These are phyloP conservation scores for Germaria angustata DNA, from an alignment of 2,888 invertebrate genomes.

Conservation along the genomic window DNA sequence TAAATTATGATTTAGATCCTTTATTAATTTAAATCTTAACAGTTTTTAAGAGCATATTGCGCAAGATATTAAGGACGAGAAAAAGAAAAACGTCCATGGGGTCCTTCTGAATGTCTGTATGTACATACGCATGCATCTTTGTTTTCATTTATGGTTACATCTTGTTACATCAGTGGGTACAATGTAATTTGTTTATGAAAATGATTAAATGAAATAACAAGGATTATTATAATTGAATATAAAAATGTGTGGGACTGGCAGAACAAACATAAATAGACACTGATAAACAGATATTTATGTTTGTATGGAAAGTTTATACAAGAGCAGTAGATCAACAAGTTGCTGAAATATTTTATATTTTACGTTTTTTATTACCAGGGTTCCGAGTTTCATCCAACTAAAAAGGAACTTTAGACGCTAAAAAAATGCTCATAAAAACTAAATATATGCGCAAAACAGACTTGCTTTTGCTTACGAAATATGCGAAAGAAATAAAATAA, in stretches of 20 bases:
- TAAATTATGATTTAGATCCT: not conserved
- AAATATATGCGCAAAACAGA: too few relatives aligned
- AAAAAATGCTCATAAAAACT: too few relatives aligned
- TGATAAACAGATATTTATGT: not conserved
- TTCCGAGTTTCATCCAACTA: too few relatives aligned
- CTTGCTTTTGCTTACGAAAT: too few relatives aligned
- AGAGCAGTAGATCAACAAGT: slow-evolving; percentile 2
- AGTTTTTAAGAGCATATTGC: not conserved
- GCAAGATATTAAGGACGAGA: not conserved
- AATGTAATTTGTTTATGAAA: slow-evolving; percentile 27
- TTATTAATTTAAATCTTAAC: not conserved
- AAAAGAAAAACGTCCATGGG: not conserved
- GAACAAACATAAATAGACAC: not conserved
- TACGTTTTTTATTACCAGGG: too few relatives aligned
- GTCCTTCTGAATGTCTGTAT: not conserved
- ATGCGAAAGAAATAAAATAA: too few relatives aligned
- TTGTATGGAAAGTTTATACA: not conserved
- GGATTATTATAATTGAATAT: slow-evolving; percentile 20
- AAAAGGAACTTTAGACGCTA: too few relatives aligned
- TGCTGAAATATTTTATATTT: not conserved
- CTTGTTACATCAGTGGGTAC: too few relatives aligned
- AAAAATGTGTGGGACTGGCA: not conserved
- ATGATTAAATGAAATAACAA: not conserved
- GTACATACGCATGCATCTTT: not conserved
- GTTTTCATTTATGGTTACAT: not conserved